phyloP scores from a whole-genome alignment of 2,797 vertebrate genomes.

The Anguilla marmorata region DNA sequence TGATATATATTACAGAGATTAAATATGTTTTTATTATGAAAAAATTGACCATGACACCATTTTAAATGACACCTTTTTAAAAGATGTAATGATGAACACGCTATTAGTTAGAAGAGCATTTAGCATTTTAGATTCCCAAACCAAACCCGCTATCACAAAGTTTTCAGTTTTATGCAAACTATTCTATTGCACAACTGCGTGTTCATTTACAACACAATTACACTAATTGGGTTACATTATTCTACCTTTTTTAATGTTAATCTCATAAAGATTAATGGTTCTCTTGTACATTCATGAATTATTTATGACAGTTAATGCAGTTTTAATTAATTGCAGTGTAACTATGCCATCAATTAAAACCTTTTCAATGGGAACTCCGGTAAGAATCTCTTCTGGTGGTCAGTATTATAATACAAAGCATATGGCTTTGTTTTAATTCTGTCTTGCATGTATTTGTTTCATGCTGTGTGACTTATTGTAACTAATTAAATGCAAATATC shows the following conservation, averaged over 20 bases:
- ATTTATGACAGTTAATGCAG: slow-evolving; percentile 18
- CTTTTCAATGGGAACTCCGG: slow-evolving; percentile 21
- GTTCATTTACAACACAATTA: not conserved
- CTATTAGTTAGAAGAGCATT: not conserved
- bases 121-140: not conserved
- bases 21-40: not conserved
- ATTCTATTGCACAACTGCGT: not conserved
- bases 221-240: slow-evolving; percentile 16
- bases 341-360: slow-evolving; percentile 14
- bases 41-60: not conserved
- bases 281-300: slow-evolving; percentile 22
- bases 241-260: slow-evolving; percentile 28
- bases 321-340: slow-evolving; percentile 30
- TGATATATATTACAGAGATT: not conserved
- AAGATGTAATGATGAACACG: not conserved
- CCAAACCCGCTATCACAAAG: not conserved
- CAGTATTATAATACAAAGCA: slow-evolving; percentile 17
- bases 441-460: slow-evolving; percentile 1
- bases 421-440: slow-evolving; percentile 16
- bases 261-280: slow-evolving; percentile 28
- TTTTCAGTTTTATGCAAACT: not conserved
- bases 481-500: not conserved
- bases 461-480: not conserved
- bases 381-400: not conserved
- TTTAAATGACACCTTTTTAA: not conserved